Conservation (phyloP, 1,140 invertebrate species). For the Heliconius hermathena region DNA sequence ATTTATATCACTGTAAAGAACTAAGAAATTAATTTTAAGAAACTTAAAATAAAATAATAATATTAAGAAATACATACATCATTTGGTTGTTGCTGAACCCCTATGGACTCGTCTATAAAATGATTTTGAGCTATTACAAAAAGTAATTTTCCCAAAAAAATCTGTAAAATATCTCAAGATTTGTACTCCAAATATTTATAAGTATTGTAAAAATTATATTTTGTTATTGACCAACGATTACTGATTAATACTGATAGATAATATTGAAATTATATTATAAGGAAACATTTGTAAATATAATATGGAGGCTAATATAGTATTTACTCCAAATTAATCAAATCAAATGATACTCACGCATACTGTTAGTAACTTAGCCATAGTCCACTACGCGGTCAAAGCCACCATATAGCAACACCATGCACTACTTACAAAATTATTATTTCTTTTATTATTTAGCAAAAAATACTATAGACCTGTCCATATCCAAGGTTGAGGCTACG, state of each 20-base stretch:
- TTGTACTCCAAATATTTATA: neutral
- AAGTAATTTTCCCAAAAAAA: conserved; percentile 63
- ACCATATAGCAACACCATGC: conserved; percentile 49
- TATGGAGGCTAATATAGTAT: no score
- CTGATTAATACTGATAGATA: neutral
- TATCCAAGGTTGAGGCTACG: conserved; percentile 70
- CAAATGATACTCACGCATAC: conserved; percentile 54
- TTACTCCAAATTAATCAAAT: neutral
- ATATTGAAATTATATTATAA: neutral
- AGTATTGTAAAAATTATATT: neutral
- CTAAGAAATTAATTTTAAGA: neutral
- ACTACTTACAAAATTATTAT: conserved; percentile 44
- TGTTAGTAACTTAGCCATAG: conserved; percentile 61
- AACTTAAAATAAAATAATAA: neutral
- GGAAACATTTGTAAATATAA: no score
- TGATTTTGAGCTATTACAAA: conserved; percentile 62
- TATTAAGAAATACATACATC: conserved; percentile 39
- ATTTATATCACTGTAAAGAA: neutral
- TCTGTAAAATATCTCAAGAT: conserved; percentile 48
- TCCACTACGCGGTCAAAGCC: conserved; percentile 38
- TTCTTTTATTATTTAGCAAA: conserved; percentile 48
- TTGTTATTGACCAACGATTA: no score
- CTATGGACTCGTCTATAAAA: conserved; percentile 39
- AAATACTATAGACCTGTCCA: conserved; percentile 59
- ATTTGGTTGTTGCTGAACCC: conserved; percentile 35